Evolutionary conservation across 1,140 invertebrate genomes (phyloP).

Genomic region (Trichomalopsis sarcophagae): DNA sequence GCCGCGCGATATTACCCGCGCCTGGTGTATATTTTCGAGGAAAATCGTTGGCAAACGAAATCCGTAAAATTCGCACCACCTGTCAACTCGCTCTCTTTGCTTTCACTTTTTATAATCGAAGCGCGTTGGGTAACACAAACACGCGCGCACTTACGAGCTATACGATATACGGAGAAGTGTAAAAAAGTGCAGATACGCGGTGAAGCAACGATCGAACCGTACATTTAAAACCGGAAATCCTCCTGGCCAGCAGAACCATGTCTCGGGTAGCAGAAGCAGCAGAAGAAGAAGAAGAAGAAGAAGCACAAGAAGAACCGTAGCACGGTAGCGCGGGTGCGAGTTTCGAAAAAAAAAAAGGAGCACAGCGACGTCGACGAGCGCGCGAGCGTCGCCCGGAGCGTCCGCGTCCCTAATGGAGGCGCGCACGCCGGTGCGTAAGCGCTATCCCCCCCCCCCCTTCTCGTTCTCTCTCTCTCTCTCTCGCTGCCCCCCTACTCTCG

Average conservation of each 20-base stretch:
- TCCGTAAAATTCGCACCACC: too few relatives aligned
- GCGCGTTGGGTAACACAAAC: too few relatives aligned
- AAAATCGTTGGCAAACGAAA: too few relatives aligned
- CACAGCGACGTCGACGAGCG: slow-evolving; percentile 34
- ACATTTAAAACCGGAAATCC: slow-evolving; percentile 51
- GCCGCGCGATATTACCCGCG: too few relatives aligned
- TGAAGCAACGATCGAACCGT: slow-evolving; percentile 21
- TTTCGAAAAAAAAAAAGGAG: slow-evolving; percentile 32
- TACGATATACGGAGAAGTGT: not conserved
- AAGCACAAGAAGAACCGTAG: slow-evolving; percentile 11
- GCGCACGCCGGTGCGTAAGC: slow-evolving; percentile 60
- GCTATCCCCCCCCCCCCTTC: slow-evolving; percentile 60
- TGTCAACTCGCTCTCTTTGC: too few relatives aligned
- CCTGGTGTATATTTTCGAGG: not conserved
- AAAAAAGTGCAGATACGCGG: slow-evolving; percentile 1
- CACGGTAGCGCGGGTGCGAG: slow-evolving; percentile 20
- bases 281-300: slow-evolving; percentile 16
- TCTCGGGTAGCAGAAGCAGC: not conserved
- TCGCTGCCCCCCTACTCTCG: slow-evolving; percentile 55
- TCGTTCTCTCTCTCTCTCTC: slow-evolving; percentile 13
- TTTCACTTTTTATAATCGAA: too few relatives aligned
- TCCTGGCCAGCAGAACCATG: slow-evolving; percentile 48
- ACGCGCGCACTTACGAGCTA: not conserved
- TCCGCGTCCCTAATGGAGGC: slow-evolving; percentile 68
- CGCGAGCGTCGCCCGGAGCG: slow-evolving; percentile 63